Evolutionary conservation across 2,113 vertebrate genomes (phyloP).

Genomic region (Macrotus californicus): DNA sequence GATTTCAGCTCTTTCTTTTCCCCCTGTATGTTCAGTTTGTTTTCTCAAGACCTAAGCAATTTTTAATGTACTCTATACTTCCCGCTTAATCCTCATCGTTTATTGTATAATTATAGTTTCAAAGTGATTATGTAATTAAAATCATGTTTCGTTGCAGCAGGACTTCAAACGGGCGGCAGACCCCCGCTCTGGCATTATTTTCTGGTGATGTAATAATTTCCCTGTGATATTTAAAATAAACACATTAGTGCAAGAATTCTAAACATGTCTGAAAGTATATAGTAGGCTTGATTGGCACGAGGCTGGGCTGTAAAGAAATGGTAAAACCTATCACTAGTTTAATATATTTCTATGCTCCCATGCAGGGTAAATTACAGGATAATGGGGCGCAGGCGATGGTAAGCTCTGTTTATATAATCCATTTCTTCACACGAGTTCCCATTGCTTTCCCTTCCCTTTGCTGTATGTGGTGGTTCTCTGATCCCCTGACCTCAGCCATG

Average conservation of each 20-base stretch:
- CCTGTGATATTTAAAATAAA: slow-evolving; percentile 97
- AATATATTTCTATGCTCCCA: slow-evolving; percentile 91
- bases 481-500: slow-evolving; percentile 99
- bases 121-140: slow-evolving; percentile 95
- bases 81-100: slow-evolving; percentile 87
- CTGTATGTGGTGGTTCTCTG: slow-evolving; percentile 98
- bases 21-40: slow-evolving; percentile 81
- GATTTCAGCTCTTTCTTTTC: slow-evolving; percentile 70
- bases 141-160: slow-evolving; percentile 85
- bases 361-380: slow-evolving; percentile 98
- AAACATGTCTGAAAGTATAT: slow-evolving; percentile 91
- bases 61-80: slow-evolving; percentile 87
- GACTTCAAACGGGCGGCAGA: slow-evolving; percentile 85
- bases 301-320: slow-evolving; percentile 81
- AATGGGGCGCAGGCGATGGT: slow-evolving; percentile 96
- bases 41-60: slow-evolving; percentile 85
- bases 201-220: slow-evolving; percentile 94
- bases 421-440: slow-evolving; percentile 97
- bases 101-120: slow-evolving; percentile 93
- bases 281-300: slow-evolving; percentile 89
- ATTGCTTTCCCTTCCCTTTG: slow-evolving; percentile 90
- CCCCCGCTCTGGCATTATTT: slow-evolving; percentile 84
- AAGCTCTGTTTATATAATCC: slow-evolving; percentile 97
- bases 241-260: slow-evolving; percentile 95
- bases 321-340: slow-evolving; percentile 86